phyloP scores from a whole-genome alignment of 2,113 vertebrate species.

The Xenopus laevis region DNA sequence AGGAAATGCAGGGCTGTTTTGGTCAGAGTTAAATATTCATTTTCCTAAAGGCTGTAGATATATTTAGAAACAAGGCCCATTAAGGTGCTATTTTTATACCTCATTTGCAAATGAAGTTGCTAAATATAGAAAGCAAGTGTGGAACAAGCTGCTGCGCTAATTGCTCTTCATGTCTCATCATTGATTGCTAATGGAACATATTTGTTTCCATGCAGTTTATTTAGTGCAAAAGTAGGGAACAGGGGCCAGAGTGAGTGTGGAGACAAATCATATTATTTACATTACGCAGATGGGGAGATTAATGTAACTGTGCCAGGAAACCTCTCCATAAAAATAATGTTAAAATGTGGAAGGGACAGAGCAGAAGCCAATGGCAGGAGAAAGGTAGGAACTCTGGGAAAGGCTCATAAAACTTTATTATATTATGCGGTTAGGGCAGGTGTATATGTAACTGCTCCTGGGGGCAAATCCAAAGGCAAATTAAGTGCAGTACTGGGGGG shows the following conservation, averaged over 20 bases:
- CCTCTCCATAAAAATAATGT: constrained; percentile 20
- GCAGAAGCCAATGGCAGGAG: constrained; percentile 8
- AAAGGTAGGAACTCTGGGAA: constrained; percentile 23
- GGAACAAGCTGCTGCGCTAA: too few relatives aligned
- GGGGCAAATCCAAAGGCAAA: constrained; percentile 7
- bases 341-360: constrained; percentile 14
- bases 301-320: constrained; percentile 30
- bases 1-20: too few relatives aligned
- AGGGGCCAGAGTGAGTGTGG: not conserved
- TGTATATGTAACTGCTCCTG: constrained; percentile 20
- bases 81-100: too few relatives aligned
- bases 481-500: constrained; percentile 13
- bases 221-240: not conserved
- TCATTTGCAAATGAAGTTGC: not conserved
- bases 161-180: too few relatives aligned
- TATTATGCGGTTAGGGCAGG: constrained; percentile 26
- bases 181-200: too few relatives aligned
- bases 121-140: not conserved
- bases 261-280: not conserved
- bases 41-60: too few relatives aligned
- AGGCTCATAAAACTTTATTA: constrained; percentile 34
- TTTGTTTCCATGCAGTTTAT: too few relatives aligned
- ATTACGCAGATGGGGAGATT: not conserved
- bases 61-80: too few relatives aligned
- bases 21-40: too few relatives aligned